A percentile compares a stretch with the other conserved stretches of the same genome.
phyloP scores from a whole-genome alignment of 2,113 vertebrate genomes.

The Ictidomys tridecemlineatus region DNA sequence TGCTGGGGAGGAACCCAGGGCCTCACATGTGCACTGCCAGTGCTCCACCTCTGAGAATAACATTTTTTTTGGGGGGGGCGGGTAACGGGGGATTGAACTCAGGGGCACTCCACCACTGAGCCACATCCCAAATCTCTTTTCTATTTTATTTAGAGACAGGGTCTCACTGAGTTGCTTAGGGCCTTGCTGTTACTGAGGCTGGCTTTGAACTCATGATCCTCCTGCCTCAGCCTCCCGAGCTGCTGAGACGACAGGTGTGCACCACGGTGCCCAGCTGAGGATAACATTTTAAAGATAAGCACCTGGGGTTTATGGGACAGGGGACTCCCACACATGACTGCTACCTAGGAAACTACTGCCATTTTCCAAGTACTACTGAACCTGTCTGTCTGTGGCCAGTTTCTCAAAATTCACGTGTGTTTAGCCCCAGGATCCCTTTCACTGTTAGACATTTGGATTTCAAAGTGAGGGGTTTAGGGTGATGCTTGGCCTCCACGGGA shows the following conservation, averaged over 20 bases:
- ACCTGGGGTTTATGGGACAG: rapidly evolving
- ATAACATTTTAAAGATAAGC: background rate
- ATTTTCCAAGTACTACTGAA: background rate
- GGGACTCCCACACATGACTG: background rate
- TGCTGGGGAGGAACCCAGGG: background rate
- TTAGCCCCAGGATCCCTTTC: background rate
- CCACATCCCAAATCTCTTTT: no score
- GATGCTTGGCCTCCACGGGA: background rate
- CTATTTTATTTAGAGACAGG: no score
- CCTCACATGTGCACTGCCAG: background rate
- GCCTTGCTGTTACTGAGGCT: no score
- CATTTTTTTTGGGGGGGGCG: no score
- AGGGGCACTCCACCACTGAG: no score
- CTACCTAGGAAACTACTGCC: background rate
- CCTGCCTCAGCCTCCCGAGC: no score
- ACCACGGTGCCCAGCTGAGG: background rate
- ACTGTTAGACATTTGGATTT: background rate
- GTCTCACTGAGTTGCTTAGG: no score
- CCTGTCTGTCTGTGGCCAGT: background rate
- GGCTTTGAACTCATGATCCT: no score
- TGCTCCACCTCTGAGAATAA: background rate
- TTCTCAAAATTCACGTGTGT: background rate
- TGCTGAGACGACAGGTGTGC: no score
- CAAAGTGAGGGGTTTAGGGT: background rate
- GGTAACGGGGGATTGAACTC: no score